Conservation (phyloP, 2,888 invertebrate genomes). For the Cosmorhoe ocellata region DNA sequence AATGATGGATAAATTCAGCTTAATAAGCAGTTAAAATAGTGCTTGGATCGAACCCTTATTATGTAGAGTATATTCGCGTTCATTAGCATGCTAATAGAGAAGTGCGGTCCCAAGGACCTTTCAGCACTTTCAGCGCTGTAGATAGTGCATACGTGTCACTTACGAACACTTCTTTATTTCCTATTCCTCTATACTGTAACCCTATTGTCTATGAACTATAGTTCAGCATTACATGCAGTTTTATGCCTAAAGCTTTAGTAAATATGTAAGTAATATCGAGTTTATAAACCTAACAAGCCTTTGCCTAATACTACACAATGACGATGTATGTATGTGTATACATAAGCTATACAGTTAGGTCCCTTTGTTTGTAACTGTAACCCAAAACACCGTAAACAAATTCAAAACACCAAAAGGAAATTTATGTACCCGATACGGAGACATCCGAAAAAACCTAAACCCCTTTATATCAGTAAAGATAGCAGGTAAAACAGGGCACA, state of each 20-base stretch:
- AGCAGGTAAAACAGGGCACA: constrained; percentile 51
- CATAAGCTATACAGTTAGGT: background rate
- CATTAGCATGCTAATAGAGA: constrained; percentile 74
- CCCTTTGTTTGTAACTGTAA: constrained; percentile 13
- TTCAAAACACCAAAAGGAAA: constrained; percentile 45
- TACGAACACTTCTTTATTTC: constrained; percentile 42
- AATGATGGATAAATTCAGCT: constrained; percentile 46
- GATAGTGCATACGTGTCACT: constrained; percentile 57
- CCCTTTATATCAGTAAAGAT: constrained; percentile 55
- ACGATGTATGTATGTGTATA: background rate
- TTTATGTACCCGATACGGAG: constrained; percentile 41
- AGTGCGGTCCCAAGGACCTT: constrained; percentile 45
- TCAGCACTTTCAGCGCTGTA: constrained; percentile 34
- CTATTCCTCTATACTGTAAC: constrained; percentile 25
- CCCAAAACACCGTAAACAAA: constrained; percentile 29
- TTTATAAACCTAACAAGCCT: no score
- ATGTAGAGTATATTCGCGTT: constrained; percentile 39
- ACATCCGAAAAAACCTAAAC: constrained; percentile 53
- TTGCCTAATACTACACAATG: no score
- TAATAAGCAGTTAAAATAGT: constrained; percentile 23
- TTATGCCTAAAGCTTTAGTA: no score
- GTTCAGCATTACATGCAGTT: background rate
- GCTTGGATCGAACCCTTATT: constrained; percentile 24
- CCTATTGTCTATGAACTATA: constrained; percentile 1
- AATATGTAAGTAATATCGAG: no score